These are phyloP conservation scores for Aeoliscus strigatus DNA, from an alignment of 2,797 vertebrate species.

Conservation along the genomic window DNA sequence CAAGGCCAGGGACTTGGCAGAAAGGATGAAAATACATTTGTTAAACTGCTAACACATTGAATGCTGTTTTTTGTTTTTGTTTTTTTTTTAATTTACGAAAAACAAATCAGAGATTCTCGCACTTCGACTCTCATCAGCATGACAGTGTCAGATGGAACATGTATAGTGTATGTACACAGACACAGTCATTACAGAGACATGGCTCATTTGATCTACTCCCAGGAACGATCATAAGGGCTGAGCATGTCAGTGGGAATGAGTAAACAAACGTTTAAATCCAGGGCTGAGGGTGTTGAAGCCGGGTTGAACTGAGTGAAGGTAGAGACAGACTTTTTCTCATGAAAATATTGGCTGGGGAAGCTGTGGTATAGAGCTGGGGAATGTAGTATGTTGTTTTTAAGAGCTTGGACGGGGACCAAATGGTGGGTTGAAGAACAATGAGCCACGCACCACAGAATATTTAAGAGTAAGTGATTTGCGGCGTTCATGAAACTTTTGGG, in stretches of 20 bases:
- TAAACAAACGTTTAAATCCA: slow-evolving; percentile 40
- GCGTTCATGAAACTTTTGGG: slow-evolving; percentile 15
- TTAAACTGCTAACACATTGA: slow-evolving; percentile 60
- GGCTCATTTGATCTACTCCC: slow-evolving; percentile 40
- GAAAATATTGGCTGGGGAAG: slow-evolving; percentile 30
- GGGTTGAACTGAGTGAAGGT: slow-evolving; percentile 28
- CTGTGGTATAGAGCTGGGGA: slow-evolving; percentile 24
- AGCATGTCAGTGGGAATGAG: slow-evolving; percentile 27
- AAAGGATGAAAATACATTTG: slow-evolving; percentile 51
- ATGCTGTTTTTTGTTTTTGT: too few relatives aligned
- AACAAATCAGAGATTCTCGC: slow-evolving; percentile 55
- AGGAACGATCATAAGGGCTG: slow-evolving; percentile 37
- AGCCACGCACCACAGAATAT: slow-evolving; percentile 39
- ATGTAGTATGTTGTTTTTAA: slow-evolving; percentile 36
- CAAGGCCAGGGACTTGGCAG: slow-evolving; percentile 41
- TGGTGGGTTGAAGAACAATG: slow-evolving; percentile 39
- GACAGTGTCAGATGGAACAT: slow-evolving; percentile 47
- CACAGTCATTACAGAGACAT: slow-evolving; percentile 29
- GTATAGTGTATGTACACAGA: too few relatives aligned
- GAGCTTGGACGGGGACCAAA: slow-evolving; percentile 37
- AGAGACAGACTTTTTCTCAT: slow-evolving; percentile 32
- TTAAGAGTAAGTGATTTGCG: slow-evolving; percentile 26
- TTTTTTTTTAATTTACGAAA: slow-evolving; percentile 61
- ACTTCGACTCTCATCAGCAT: slow-evolving; percentile 54
- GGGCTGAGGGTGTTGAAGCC: slow-evolving; percentile 13